Conservation (phyloP, 2,797 vertebrate species). For the Micropoecilia bifurca region DNA sequence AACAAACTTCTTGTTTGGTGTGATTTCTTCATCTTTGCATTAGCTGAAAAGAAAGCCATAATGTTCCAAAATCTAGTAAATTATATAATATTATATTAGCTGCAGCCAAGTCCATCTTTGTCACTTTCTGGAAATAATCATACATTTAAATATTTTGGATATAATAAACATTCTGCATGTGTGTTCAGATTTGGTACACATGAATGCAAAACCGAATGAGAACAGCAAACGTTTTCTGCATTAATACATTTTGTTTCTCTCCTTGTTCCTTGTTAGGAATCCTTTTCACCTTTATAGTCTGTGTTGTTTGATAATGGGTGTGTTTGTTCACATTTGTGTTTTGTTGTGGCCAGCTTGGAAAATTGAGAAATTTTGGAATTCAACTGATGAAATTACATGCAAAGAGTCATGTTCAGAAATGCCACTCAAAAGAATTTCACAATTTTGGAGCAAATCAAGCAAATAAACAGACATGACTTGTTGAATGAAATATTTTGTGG, state of each 20-base stretch:
- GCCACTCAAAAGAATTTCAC: conserved; percentile 17
- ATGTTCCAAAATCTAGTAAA: neutral
- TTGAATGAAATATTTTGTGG: conserved; percentile 1
- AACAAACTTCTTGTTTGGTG: too few species aligned
- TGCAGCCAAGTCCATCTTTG: neutral
- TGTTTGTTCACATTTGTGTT: neutral
- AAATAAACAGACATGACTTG: conserved; percentile 17
- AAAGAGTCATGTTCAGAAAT: conserved; percentile 12
- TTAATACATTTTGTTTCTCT: too few species aligned
- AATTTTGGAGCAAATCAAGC: conserved; percentile 20
- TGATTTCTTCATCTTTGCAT: too few species aligned
- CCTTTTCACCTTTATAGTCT: neutral
- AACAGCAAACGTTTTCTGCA: too few species aligned
- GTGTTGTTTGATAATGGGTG: neutral
- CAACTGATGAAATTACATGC: neutral
- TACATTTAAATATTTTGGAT: neutral
- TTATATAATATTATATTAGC: too few species aligned
- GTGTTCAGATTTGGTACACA: neutral
- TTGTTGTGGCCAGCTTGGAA: neutral
- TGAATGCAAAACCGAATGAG: neutral
- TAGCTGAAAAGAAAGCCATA: neutral
- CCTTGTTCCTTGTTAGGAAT: too few species aligned
- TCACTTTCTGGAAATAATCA: neutral
- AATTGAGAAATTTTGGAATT: conserved; percentile 22
- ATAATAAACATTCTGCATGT: neutral